Base-by-base conservation (phyloP, 2,888 invertebrate species). In the Chelonus formosanus region DNA sequence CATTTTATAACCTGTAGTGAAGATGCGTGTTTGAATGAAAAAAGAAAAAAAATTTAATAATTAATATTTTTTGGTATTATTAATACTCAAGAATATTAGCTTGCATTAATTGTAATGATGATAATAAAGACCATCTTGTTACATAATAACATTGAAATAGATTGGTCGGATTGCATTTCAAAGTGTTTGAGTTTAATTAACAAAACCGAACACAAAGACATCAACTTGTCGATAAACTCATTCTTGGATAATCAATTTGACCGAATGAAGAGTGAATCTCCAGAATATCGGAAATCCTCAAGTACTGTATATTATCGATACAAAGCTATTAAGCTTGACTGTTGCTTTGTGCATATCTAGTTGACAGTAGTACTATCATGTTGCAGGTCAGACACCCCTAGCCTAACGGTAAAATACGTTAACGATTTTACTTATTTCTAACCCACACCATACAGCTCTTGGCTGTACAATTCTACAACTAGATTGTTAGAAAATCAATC, bases 371-470 rank as follows among this genome's bases (percentile, higher is more conserved):
- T 72, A 59, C 52, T 67, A 66, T 65, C 62, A 67, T 5, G 57
- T 67, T 72, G 55, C 67, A 65, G 76, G 75, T 76, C 78, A 72
- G 78, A 67, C 77, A 75, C 74, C 75, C 72, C 69, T 70, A 65
- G 10, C 36, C 20, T 20, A 20, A 20, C 20, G 20, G 20, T 20
- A 20, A 20, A 20, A 20, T 20, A 20, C 20, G 20, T 20, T 20
- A 20, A 20, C 20, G 20, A 48, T 10, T 48, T 48, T 31, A 31
- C 48, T 31, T 31, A 6, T 44, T 7, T 44, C 44, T 5, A 44
- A n/a, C 36, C 58, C 4, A 48, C n/a, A 32, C 32, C 44, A 45
- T 53, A 31, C 59, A 40, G 40, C 55, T 36, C 52, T 53, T 54
- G 31, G 48, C 31, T 48, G 48, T 48, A 48, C 48, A 48, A 10